Evolutionary conservation across 2,113 vertebrate species (phyloP).

Genomic region (Piaya cayana): DNA sequence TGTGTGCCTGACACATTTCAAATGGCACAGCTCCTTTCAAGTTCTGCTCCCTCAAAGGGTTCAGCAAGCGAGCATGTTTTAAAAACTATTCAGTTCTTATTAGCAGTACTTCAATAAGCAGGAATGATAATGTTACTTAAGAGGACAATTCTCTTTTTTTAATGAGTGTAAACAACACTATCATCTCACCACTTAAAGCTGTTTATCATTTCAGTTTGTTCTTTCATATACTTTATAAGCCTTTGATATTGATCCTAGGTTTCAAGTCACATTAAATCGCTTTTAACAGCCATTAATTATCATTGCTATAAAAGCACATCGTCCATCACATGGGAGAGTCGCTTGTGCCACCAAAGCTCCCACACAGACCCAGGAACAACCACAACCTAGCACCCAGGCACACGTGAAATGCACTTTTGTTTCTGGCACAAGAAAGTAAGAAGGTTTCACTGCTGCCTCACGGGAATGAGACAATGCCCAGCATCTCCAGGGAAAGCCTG

Average conservation of each 20-base stretch:
- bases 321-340: background rate
- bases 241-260: background rate
- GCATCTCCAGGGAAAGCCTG: background rate
- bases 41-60: background rate
- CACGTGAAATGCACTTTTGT: background rate
- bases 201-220: background rate
- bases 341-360: background rate
- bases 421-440: background rate
- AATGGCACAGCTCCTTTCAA: background rate
- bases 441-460: background rate
- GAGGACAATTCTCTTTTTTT: background rate
- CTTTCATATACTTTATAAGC: background rate
- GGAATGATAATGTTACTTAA: background rate
- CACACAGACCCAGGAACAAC: background rate
- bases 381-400: background rate
- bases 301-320: background rate
- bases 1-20: background rate
- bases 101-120: background rate
- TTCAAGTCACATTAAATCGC: background rate
- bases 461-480: background rate
- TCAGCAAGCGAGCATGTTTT: conserved; percentile 7
- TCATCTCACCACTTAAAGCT: background rate
- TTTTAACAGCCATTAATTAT: background rate
- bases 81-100: conserved; percentile 6
- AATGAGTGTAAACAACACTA: background rate